Evolutionary conservation across 2,113 vertebrate genomes (phyloP).

Genomic region (Furnarius figulus): DNA sequence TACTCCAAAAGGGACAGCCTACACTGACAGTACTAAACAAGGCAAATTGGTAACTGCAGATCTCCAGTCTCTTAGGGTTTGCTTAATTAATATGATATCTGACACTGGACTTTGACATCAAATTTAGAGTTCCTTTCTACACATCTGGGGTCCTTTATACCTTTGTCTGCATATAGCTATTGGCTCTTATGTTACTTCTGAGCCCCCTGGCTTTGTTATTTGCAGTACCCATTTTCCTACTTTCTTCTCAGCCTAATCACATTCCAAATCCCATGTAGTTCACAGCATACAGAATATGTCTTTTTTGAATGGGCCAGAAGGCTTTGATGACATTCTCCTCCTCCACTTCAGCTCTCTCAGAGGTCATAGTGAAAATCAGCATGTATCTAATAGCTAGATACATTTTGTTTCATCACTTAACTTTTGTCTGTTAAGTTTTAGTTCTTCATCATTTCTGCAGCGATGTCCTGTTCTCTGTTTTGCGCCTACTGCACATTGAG

Average conservation of each 20-base stretch:
- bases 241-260: not conserved
- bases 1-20: not conserved
- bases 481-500: not conserved
- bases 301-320: not conserved
- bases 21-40: not conserved
- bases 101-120: not conserved
- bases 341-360: not conserved
- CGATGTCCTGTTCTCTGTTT: not conserved
- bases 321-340: not conserved
- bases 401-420: not conserved
- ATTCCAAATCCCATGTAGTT: fast-evolving
- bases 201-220: not conserved
- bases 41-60: not conserved
- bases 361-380: not conserved
- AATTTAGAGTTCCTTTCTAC: not conserved
- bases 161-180: not conserved
- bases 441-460: not conserved
- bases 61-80: not conserved
- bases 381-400: not conserved
- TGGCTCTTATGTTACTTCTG: not conserved
- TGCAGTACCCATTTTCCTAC: not conserved
- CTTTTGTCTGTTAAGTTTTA: not conserved
- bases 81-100: not conserved
- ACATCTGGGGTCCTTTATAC: not conserved
- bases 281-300: not conserved